Evolutionary conservation across 2,888 invertebrate species (phyloP).

Genomic region (Xylota segnis): DNA sequence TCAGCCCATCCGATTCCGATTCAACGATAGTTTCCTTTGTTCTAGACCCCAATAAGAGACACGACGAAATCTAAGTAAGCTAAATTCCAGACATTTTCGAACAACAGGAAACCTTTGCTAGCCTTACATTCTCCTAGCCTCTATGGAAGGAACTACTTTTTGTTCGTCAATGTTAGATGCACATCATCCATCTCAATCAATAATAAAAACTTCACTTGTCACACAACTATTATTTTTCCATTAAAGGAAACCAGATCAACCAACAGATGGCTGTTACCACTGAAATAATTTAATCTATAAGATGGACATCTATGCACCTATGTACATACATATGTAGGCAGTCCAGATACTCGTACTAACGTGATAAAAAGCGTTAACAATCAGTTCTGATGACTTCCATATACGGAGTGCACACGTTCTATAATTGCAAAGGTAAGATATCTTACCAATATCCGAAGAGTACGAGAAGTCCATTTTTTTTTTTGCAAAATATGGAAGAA

Average conservation of each 20-base stretch:
- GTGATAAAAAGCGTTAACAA: conserved; percentile 60
- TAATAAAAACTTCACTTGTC: conserved; percentile 12
- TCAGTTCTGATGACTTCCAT: conserved; percentile 67
- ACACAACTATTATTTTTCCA: conserved; percentile 11
- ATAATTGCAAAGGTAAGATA: conserved; percentile 35
- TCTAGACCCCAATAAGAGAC: too few relatives aligned
- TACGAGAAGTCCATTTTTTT: background rate
- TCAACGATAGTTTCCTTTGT: too few relatives aligned
- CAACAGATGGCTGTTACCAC: conserved; percentile 38
- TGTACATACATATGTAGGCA: conserved; percentile 3
- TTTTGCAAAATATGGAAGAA: conserved; percentile 19
- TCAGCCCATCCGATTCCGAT: too few relatives aligned
- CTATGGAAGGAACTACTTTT: background rate
- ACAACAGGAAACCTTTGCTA: too few relatives aligned
- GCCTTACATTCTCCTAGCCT: background rate
- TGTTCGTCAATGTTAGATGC: background rate
- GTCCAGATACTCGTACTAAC: conserved; percentile 7
- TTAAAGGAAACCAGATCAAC: conserved; percentile 27
- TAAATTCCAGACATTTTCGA: too few relatives aligned
- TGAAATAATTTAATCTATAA: conserved; percentile 1
- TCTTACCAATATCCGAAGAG: conserved; percentile 16
- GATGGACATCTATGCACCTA: conserved; percentile 16
- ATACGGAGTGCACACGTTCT: conserved; percentile 48
- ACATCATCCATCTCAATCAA: background rate
- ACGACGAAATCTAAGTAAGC: too few relatives aligned